Conservation (phyloP, 2,797 vertebrate genomes). For the Pteropus rufus region DNA sequence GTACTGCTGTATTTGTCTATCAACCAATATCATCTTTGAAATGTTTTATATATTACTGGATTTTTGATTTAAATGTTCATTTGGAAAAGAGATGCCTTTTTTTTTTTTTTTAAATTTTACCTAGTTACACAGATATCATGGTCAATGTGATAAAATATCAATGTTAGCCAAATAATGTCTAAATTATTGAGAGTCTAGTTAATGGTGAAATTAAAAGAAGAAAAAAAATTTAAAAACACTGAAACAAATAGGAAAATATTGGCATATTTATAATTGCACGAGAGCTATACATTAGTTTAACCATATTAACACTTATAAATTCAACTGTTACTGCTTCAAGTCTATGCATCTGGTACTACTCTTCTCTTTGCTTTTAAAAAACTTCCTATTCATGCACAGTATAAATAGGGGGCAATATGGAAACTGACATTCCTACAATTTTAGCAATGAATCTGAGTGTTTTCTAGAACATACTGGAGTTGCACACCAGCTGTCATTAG, state of each 20-base stretch:
- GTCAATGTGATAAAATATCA: neutral
- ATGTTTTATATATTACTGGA: neutral
- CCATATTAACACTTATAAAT: neutral
- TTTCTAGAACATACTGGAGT: neutral
- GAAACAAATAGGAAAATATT: neutral
- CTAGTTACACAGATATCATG: neutral
- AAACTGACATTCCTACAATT: neutral
- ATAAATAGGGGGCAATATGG: neutral
- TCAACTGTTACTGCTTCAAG: neutral
- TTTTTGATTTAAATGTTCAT: neutral
- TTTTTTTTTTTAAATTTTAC: neutral
- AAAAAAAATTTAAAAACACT: neutral
- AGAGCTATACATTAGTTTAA: neutral
- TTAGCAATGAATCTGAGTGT: neutral
- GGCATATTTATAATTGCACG: neutral
- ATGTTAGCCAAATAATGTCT: neutral
- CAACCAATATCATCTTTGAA: neutral
- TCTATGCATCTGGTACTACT: neutral
- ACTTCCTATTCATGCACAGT: neutral
- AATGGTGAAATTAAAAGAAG: neutral
- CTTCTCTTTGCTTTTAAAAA: neutral
- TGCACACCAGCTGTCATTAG: neutral
- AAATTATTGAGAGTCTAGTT: neutral
- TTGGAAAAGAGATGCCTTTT: neutral
- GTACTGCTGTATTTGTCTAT: neutral